Percentiles rank a stretch among this genome's conserved stretches.
Conservation (phyloP, 92 coral and sea anemone genomes). For the Palythoa grandis region DNA sequence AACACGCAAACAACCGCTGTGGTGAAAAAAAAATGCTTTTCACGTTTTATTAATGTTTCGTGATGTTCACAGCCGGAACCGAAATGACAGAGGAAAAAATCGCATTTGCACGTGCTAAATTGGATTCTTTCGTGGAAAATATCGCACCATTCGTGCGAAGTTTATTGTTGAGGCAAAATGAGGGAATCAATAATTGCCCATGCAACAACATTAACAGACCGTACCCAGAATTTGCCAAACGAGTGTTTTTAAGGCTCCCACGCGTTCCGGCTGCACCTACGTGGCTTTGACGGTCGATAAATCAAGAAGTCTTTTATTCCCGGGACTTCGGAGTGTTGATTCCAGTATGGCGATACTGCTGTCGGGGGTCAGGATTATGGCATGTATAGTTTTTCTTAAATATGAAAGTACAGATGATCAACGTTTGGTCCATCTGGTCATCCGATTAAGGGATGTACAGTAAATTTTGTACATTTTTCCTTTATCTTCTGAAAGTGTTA, state of each 20-base stretch:
- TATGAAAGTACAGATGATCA: no score
- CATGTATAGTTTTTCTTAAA: no score
- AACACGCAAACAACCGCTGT: slow-evolving; percentile 15
- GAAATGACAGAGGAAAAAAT: no score
- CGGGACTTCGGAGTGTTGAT: background rate
- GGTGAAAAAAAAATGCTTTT: background rate
- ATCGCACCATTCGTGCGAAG: background rate
- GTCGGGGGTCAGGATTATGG: no score
- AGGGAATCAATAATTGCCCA: background rate
- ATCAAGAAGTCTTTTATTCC: background rate
- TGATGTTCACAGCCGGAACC: background rate
- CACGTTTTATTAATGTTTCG: background rate
- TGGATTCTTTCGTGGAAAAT: background rate
- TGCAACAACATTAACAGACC: background rate
- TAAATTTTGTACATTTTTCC: no score
- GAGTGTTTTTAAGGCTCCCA: background rate
- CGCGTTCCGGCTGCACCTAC: slow-evolving; percentile 5
- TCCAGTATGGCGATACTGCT: no score
- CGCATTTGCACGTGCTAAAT: no score
- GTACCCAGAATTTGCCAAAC: background rate
- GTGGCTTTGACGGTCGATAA: background rate
- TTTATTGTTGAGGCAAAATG: background rate
- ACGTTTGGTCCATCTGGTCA: no score
- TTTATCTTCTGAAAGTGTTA: no score
- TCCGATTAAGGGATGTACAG: no score